Base-by-base conservation (phyloP, 2,888 invertebrate genomes). In the Toxonevra muliebris region DNA sequence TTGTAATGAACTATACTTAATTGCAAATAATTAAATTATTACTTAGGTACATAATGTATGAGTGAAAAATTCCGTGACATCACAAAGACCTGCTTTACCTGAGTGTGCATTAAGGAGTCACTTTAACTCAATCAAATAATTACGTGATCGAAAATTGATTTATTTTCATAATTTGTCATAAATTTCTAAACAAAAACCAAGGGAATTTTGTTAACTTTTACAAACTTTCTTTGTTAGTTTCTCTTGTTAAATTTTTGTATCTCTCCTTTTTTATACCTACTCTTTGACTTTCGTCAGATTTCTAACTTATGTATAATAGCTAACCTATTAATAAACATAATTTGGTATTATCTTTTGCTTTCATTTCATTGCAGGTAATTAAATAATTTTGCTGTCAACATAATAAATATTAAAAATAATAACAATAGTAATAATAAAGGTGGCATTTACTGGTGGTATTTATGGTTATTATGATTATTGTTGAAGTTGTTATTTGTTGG, bases 331-430 rank as follows among this genome's bases (percentile, higher is more conserved):
- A 13, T 7, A 7, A 48, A 15, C 48, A 12, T 48, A n/a, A 15
- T 48, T 48, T 48, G 48, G 5, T 10, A 15, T 60, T 15, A 20
- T 48, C 3, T 53, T 50, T 61, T 41, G 17, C 30, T 65, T 66
- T 66, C 45, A 12, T 66, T 60, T 54, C 60, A n/a, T 66, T 66
- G 17, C 65, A 61, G 54, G 65, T 66, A 66, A 66, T 66, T 66
- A 66, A 66, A 66, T 66, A 41, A 66, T 66, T 66, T 66, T 55
- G 60, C 65, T 60, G 65, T 60, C 60, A 60, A 54, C 54, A 65
- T 54, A 63, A 55, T 45, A 30, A 40, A 42, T 20, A 48, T 48
- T 48, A 7, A 48, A 20, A 30, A 55, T 30, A 48, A 48, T 55
- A 30, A 55, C 55, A 20, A 55, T 55, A 20, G 55, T n/a, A 15